Percentiles rank a stretch among this genome's conserved stretches.
Conservation (phyloP, 2,797 vertebrate genomes). For the Gila robusta region DNA sequence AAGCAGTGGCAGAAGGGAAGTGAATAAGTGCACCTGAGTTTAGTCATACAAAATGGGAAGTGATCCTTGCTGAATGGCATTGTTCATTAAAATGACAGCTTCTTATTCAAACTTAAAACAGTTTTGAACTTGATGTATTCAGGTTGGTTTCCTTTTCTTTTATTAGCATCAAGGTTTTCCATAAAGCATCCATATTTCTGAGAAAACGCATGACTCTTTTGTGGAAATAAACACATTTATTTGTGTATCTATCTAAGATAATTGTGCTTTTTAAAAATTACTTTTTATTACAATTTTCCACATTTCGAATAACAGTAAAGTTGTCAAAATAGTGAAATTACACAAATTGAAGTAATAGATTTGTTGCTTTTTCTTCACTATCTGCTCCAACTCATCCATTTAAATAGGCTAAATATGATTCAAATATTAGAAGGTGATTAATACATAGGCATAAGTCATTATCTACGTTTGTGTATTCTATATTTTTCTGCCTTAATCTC, state of each 20-base stretch:
- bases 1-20: conserved; percentile 40
- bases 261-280: neutral
- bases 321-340: neutral
- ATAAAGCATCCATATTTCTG: neutral
- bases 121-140: neutral
- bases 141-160: neutral
- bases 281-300: neutral
- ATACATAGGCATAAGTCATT: neutral
- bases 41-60: conserved; percentile 41
- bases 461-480: neutral
- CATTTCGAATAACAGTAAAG: too few relatives aligned
- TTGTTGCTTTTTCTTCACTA: neutral
- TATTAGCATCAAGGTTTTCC: neutral
- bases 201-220: too few relatives aligned
- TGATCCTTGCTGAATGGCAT: conserved; percentile 9
- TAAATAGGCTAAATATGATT: neutral
- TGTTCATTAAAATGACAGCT: conserved; percentile 24
- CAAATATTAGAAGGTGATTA: neutral
- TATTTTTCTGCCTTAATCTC: neutral
- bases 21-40: conserved; percentile 52
- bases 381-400: neutral
- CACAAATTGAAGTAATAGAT: neutral
- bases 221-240: neutral
- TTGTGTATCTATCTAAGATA: neutral
- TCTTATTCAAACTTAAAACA: conserved; percentile 2